phyloP scores from a whole-genome alignment of 2,113 vertebrate genomes.

The Glaucomys volans region DNA sequence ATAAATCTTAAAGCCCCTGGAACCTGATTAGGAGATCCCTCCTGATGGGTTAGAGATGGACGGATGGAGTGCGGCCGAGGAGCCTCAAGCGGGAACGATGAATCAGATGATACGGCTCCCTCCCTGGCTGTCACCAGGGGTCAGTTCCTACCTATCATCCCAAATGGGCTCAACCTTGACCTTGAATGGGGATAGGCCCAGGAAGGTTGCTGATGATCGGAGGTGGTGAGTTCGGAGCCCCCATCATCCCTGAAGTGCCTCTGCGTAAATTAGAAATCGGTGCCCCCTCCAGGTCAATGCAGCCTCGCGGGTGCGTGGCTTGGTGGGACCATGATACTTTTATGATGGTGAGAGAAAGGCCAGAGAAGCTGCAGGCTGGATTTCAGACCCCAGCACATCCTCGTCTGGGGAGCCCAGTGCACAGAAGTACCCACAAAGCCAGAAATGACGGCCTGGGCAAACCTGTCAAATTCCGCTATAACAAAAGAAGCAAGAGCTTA shows the following conservation, averaged over 20 bases:
- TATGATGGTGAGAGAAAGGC: background rate
- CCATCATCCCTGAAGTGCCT: background rate
- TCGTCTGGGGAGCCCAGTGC: background rate
- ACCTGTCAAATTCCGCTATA: background rate
- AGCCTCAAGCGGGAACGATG: background rate
- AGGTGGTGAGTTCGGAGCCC: background rate
- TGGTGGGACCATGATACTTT: background rate
- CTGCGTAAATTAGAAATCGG: background rate
- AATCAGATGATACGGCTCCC: background rate
- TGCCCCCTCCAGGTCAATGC: background rate
- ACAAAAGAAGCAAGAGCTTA: background rate
- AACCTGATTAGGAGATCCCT: slow-evolving; percentile 82
- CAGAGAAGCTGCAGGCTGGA: background rate
- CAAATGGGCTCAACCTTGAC: background rate
- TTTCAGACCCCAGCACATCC: background rate
- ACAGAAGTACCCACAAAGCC: background rate
- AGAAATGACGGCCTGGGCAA: background rate
- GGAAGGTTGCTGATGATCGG: background rate
- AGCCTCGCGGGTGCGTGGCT: rapidly evolving
- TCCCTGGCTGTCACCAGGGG: background rate
- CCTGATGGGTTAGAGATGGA: slow-evolving; percentile 65
- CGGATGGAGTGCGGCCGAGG: background rate
- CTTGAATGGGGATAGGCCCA: background rate
- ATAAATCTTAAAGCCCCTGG: slow-evolving; percentile 82
- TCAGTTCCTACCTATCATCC: background rate